These are phyloP conservation scores for Ibycter americanus DNA, from an alignment of 2,797 vertebrate species.

Conservation along the genomic window DNA sequence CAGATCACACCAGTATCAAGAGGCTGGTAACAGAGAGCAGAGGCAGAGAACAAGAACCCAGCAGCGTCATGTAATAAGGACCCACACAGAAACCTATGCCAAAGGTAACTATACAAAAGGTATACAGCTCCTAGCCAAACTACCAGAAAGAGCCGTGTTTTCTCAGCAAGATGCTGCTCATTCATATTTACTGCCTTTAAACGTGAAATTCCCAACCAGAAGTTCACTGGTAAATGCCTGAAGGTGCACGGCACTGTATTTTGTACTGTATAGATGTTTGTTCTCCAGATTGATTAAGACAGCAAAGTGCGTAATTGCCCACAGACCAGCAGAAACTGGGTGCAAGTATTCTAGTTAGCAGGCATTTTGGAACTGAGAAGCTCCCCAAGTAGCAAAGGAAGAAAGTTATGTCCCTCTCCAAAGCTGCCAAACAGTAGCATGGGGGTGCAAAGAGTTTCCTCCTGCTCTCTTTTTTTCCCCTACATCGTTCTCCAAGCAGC, in stretches of 20 bases:
- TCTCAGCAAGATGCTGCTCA: not conserved
- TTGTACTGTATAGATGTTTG: not conserved
- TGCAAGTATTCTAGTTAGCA: not conserved
- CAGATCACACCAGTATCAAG: not conserved
- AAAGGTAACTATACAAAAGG: not conserved
- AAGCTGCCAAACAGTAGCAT: fast-evolving
- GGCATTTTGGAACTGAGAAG: not conserved
- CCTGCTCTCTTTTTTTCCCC: not conserved
- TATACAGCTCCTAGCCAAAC: not conserved
- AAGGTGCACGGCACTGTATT: not conserved
- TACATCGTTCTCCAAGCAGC: not conserved
- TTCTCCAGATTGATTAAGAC: not conserved
- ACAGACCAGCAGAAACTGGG: not conserved
- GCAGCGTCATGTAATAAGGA: not conserved
- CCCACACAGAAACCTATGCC: not conserved
- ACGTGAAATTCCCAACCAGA: not conserved
- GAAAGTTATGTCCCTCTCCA: not conserved
- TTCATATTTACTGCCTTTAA: not conserved
- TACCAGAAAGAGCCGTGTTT: not conserved
- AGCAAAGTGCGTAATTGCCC: not conserved
- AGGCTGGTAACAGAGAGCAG: not conserved
- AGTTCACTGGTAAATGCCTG: not conserved
- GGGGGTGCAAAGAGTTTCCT: not conserved
- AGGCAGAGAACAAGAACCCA: not conserved
- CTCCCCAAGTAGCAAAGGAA: not conserved